Evolutionary conservation across 2,113 vertebrate genomes (phyloP), one percentile per base, ranked within the genome.

Genomic region (Pagrus major): DNA sequence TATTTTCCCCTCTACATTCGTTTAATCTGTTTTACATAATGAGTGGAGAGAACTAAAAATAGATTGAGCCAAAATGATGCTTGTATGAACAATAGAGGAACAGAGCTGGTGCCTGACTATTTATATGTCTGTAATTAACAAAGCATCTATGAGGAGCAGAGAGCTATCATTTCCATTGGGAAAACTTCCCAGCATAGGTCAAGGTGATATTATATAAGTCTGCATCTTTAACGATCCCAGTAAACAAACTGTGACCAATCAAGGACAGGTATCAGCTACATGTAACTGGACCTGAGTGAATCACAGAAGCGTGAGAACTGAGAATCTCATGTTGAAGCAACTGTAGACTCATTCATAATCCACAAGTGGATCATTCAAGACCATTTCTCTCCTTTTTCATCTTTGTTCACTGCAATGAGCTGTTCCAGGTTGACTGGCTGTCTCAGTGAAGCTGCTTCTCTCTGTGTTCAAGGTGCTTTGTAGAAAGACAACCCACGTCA

Each of bases 191-290:
- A 9, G 11, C 29, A 39, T 12, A 14, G 21, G 23, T 51, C 29
- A 39, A 35, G 56, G 65, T 86, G 65, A 86, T 81, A 68, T 88
- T 67, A 83, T 20, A 29, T 21, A 29, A 61, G 73, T 78, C 77
- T 83, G 76, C 64, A 88, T 87, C 64, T 89, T 83, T 88, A 87
- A 87, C 21, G 16, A 76, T 80, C 37, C 71, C 71, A 58, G 83
- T 85, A 85, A 80, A 83, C 86, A 93, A 91, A 91, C 86, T 81
- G 78, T 55, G 59, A 69, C 81, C 65, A 87, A 76, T 90, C 84
- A 79, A 78, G 85, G 66, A 74, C 74, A 46, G 44, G 79, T 79
- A 82, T 91, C 89, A 18, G 61, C 78, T 88, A 71, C 84, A 71
- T 68, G 92, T 87, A 91, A 93, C 80, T 46, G 44, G 80, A 91